phyloP scores from a whole-genome alignment of 1,140 invertebrate species.

The Papilio xuthus region DNA sequence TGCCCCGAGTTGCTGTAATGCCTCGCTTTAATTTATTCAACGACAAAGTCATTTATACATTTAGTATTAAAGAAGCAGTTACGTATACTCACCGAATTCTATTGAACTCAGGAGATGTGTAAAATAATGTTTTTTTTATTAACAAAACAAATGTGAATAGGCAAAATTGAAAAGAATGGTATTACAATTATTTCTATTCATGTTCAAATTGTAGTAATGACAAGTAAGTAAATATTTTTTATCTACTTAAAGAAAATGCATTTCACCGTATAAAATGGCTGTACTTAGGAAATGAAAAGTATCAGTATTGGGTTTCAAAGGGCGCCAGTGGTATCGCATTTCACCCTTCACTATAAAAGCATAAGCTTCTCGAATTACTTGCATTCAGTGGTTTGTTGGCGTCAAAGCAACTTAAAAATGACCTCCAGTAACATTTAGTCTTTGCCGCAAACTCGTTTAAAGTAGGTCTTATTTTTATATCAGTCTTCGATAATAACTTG shows the following conservation, averaged over 20 bases:
- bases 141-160: not conserved
- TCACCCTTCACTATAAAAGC: slow-evolving; percentile 77
- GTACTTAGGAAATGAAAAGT: slow-evolving; percentile 77
- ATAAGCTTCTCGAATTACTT: slow-evolving; percentile 64
- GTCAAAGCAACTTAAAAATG: slow-evolving; percentile 43
- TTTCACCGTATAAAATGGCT: slow-evolving; percentile 52
- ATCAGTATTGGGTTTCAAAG: slow-evolving; percentile 52
- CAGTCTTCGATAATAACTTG: slow-evolving; percentile 20
- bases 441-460: slow-evolving; percentile 12
- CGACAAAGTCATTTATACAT: slow-evolving; percentile 21
- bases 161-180: not conserved
- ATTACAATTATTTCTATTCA: not conserved
- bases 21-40: slow-evolving; percentile 1
- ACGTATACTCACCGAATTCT: not conserved
- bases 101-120: not conserved
- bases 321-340: slow-evolving; percentile 69
- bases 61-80: not conserved
- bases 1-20: slow-evolving; percentile 41
- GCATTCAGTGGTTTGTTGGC: slow-evolving; percentile 60
- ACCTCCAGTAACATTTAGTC: slow-evolving; percentile 27
- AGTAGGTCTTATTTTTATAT: slow-evolving; percentile 31
- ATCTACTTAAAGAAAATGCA: slow-evolving; percentile 48
- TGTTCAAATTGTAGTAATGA: not conserved
- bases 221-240: not conserved
- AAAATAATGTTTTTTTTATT: not conserved